Evolutionary conservation across 2,113 vertebrate species (phyloP), one percentile per base, ranked within the genome.

Genomic region (Oncorhynchus nerka): DNA sequence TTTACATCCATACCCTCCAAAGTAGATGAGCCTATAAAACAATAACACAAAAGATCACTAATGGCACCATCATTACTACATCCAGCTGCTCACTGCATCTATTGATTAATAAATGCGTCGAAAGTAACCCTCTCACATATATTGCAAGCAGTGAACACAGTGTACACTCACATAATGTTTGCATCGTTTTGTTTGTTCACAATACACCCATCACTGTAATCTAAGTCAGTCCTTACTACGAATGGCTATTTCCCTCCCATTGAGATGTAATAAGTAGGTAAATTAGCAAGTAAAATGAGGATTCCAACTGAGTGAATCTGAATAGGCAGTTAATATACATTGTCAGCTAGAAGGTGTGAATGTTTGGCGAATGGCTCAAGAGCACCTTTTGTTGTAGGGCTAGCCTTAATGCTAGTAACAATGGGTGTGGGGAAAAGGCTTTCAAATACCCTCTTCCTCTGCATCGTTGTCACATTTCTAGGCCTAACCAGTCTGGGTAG

Each of bases 1-100:
- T 64, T 94, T 94, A 66, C 89, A 92, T 2, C 92, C 90, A 22
- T 94, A 94, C 0, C 93, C 93, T 1, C 93, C 93, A 64, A 93
- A 94, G 85, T 91, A 94, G 73, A 94, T 87, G 11, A 94, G 79
- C 28, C 93, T 93, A 79, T 62, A 82, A 70, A 65, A 0, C 5
- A n/a, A 55, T 4, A 55, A 16, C 30, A 20, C n/a, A 30, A 59
- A 15, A 73, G 16, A 61, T 3, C 9, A n/a, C 7, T 62, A 51
- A 20, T 30, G 0, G 51, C 4, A 30, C 1, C 62, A 70, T 57
- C 39, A 22, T 70, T 55, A 22, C 24, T 28, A 30, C 15, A 26
- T 28, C 24, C 65, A 26, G 15, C 5, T 32, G 5, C 13, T 28
- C 20, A 12, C 24, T 67, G 28, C 7, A 68, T 5, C 22, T 8